Base-by-base conservation (phyloP, 1,140 invertebrate genomes). In the Heliothis subflexa region DNA sequence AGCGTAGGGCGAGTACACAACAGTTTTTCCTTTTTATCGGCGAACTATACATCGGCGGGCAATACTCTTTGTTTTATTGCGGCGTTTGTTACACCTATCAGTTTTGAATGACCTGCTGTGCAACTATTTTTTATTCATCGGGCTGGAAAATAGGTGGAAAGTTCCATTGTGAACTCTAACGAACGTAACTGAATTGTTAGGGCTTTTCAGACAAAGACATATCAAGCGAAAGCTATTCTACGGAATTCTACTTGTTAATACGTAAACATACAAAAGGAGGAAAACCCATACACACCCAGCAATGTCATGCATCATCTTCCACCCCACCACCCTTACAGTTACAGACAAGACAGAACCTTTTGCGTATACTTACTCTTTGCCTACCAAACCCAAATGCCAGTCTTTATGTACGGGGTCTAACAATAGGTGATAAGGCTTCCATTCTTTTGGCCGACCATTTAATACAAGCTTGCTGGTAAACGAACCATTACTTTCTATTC, bases 381-480 rank as follows among this genome's bases (percentile, higher is more conserved):
- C 50, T 40, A 10, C 2, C 59, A 40, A 66, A 47, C 18, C 61
- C n/a, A 25, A 45, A 75, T 57, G 14, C 55, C 55, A 13, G 11
- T 16, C 21, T 62, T 64, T 80, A 72, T 80, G 50, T 47, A 64
- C 68, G 10, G 21, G 71, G 68, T 78, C 57, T 81, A 62, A 72
- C 33, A 55, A 16, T 40, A 68, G 59, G 33, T 52, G 81, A 75
- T 83, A 83, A 81, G 83, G 80, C 66, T 88, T 88, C 81, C 80
- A 81, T 85, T 87, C 84, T 85, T 86, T 81, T 52, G 72, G 57
- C 62, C 78, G 12, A 79, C 66, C 80, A 83, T 84, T 83, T 86
- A 86, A 87, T 85, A 85, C 79, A 82, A 85, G 79, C 78, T 64
- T 54, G 16, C 68, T 28, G 33, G 9, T n/a, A 10, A 59, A 18